These are phyloP conservation scores for Sycon ciliatum DNA, from an alignment of 37 sponge, comb jelly and placozoan species.

Conservation along the genomic window DNA sequence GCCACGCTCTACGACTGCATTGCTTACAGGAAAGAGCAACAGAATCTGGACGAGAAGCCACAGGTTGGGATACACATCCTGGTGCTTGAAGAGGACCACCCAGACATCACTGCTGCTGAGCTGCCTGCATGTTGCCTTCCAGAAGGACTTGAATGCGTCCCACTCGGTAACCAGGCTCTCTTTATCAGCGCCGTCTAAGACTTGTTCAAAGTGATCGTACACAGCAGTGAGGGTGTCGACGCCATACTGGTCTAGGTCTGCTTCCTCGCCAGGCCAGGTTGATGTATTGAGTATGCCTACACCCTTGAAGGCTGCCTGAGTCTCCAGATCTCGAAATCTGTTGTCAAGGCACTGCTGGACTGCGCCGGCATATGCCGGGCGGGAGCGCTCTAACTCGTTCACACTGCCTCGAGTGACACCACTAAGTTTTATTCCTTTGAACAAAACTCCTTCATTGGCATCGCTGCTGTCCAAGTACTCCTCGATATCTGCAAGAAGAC, in stretches of 20 bases:
- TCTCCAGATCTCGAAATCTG: slow-evolving; percentile 12
- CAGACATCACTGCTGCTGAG: too few relatives aligned
- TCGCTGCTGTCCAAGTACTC: background rate
- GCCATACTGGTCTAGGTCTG: slow-evolving; percentile 1
- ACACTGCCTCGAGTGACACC: background rate
- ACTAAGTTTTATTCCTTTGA: slow-evolving; percentile 12
- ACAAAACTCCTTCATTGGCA: background rate
- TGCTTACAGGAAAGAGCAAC: slow-evolving; percentile 12
- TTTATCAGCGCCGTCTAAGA: background rate
- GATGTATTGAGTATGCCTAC: slow-evolving; percentile 2
- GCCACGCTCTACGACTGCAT: slow-evolving; percentile 13
- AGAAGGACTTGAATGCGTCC: too few relatives aligned
- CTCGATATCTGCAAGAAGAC: slow-evolving; percentile 2
- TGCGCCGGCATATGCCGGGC: background rate
- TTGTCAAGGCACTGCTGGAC: slow-evolving; percentile 1
- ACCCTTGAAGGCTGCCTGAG: slow-evolving; percentile 1
- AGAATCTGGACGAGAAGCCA: slow-evolving; percentile 15
- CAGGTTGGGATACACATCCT: too few relatives aligned
- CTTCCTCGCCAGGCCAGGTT: background rate
- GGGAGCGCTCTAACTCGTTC: background rate
- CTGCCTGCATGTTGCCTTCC: too few relatives aligned
- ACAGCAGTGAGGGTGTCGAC: background rate
- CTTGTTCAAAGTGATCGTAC: slow-evolving; percentile 2
- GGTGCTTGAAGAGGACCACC: too few relatives aligned
- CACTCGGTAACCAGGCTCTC: too few relatives aligned